A percentile compares a stretch with the other conserved stretches of the same genome.
phyloP scores from a whole-genome alignment of 2,113 vertebrate species.

The Tamias sibiricus region DNA sequence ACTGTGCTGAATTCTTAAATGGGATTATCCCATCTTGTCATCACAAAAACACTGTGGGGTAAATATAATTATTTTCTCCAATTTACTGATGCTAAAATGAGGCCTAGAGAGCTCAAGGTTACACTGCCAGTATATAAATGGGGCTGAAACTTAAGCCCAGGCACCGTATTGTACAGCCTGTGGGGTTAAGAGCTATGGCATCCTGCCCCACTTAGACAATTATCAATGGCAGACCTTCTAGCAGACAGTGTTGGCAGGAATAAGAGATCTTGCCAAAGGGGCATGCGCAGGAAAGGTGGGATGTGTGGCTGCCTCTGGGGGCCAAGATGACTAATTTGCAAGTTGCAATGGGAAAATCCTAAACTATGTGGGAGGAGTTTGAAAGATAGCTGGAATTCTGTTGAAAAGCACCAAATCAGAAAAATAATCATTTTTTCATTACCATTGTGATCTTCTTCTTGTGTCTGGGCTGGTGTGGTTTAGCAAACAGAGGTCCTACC shows the following conservation, averaged over 20 bases:
- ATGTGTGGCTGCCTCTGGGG: not conserved
- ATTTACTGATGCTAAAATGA: not conserved
- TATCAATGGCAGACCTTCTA: not conserved
- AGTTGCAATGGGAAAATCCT: not conserved
- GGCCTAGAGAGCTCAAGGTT: not conserved
- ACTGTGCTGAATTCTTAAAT: not conserved
- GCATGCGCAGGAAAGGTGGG: not conserved
- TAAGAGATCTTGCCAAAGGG: not conserved
- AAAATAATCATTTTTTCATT: not conserved
- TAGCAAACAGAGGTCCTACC: not conserved
- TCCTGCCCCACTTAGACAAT: not conserved
- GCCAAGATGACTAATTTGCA: not conserved
- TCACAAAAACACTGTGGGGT: not conserved
- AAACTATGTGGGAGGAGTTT: not conserved
- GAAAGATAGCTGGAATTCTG: not conserved
- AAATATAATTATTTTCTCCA: not conserved
- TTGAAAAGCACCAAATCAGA: not conserved
- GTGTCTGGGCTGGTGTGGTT: not conserved
- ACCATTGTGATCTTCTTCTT: not conserved
- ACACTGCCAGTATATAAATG: not conserved
- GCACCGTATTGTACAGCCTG: not conserved
- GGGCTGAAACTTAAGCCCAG: not conserved
- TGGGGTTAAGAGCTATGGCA: accelerated
- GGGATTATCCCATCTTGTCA: not conserved
- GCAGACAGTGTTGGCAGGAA: not conserved